A percentile compares a stretch with the other conserved stretches of the same genome.
These are phyloP conservation scores for Mandrillus leucophaeus DNA, from an alignment of 2,113 vertebrate species.

Conservation along the genomic window DNA sequence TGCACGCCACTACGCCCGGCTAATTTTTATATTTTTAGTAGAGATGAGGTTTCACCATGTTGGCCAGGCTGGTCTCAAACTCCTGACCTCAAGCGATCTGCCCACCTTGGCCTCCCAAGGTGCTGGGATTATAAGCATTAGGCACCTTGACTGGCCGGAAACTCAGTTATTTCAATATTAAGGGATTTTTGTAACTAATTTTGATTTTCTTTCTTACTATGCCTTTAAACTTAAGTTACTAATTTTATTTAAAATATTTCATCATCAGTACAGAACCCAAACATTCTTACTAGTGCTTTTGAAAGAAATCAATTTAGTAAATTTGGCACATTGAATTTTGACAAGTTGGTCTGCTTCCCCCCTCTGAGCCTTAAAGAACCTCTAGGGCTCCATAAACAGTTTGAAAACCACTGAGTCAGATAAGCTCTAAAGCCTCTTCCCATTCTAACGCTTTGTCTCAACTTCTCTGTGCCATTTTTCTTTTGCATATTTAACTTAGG, in stretches of 20 bases:
- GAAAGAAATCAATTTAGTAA: not conserved
- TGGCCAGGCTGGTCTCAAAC: no score
- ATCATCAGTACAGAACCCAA: not conserved
- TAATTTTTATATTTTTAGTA: no score
- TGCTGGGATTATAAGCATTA: no score
- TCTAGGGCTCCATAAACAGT: not conserved
- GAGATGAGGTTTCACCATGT: no score
- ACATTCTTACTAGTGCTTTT: not conserved
- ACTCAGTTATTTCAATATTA: not conserved
- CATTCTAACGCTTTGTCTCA: not conserved
- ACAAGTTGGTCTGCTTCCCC: not conserved
- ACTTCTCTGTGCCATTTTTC: not conserved
- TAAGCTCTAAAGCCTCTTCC: not conserved
- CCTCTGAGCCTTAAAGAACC: not conserved
- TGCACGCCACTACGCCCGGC: rapidly evolving
- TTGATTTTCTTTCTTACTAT: constrained; percentile 17
- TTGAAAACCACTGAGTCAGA: not conserved
- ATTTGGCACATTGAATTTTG: not conserved
- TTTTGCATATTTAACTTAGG: not conserved
- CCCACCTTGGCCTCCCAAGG: no score
- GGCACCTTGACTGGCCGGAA: not conserved
- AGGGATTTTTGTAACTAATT: constrained; percentile 7
- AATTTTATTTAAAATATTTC: constrained; percentile 11
- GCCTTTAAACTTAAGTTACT: constrained; percentile 14
- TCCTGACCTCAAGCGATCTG: no score